Percentiles rank a stretch among this genome's conserved stretches.
Evolutionary conservation across 2,113 vertebrate species (phyloP).

Genomic region (Sardina pilchardus): DNA sequence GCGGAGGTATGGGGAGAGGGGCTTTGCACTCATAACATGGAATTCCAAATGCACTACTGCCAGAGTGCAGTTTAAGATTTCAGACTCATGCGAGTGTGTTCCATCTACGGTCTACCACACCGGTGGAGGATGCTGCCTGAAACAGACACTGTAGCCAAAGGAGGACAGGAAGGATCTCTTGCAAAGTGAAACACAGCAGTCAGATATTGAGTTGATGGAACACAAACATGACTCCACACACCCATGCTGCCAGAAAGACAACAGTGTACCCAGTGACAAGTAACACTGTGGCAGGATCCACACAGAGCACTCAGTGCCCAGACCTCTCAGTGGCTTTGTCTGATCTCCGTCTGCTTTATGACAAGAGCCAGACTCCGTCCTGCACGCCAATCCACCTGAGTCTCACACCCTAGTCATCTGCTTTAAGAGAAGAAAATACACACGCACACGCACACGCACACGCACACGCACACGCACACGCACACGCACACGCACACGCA

Average conservation of each 20-base stretch:
- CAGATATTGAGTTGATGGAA: neutral
- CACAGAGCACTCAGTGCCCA: neutral
- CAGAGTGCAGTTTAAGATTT: neutral
- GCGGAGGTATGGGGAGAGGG: neutral
- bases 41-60: neutral
- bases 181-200: neutral
- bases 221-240: neutral
- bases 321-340: neutral
- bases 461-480: constrained; percentile 31
- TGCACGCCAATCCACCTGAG: neutral
- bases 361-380: neutral
- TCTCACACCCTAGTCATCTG: neutral
- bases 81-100: neutral
- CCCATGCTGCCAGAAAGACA: neutral
- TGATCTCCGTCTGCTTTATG: no score
- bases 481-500: constrained; percentile 25
- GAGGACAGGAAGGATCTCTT: neutral
- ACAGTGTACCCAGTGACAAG: neutral
- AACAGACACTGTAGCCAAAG: neutral
- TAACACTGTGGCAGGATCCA: neutral
- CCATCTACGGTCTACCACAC: neutral
- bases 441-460: neutral
- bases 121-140: neutral
- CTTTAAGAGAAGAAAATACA: neutral
- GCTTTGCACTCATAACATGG: neutral